Evolutionary conservation across 2,113 vertebrate species (phyloP).

Genomic region (Malaclemys terrapin): DNA sequence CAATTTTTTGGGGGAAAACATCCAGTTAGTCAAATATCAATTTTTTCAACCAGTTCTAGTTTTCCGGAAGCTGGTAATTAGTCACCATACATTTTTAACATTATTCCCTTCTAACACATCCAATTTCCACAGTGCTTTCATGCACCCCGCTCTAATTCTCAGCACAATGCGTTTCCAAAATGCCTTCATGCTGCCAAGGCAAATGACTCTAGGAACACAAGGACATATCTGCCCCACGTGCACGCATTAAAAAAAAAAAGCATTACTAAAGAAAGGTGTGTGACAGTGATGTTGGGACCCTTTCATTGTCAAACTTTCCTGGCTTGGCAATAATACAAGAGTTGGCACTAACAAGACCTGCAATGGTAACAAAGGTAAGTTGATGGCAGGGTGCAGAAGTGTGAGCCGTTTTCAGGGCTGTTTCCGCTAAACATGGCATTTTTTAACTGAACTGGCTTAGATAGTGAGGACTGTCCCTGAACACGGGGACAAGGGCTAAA

Average conservation of each 20-base stretch:
- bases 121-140: not conserved
- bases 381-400: not conserved
- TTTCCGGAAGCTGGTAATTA: constrained; percentile 48
- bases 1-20: not conserved
- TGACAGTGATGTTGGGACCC: constrained; percentile 7
- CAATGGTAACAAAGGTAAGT: accelerated
- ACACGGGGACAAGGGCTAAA: not conserved
- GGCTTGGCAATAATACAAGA: not conserved
- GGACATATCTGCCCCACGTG: not conserved
- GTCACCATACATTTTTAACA: not conserved
- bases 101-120: not conserved
- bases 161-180: not conserved
- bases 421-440: not conserved
- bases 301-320: constrained; percentile 12
- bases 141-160: not conserved
- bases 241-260: not conserved
- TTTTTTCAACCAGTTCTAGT: not conserved
- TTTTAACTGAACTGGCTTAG: not conserved
- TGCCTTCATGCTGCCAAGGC: not conserved
- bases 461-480: not conserved
- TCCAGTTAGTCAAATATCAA: not conserved
- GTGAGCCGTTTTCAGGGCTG: not conserved
- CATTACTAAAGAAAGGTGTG: not conserved
- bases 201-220: not conserved
- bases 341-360: not conserved